phyloP scores from a whole-genome alignment of 2,113 vertebrate genomes.

The Scomber japonicus region DNA sequence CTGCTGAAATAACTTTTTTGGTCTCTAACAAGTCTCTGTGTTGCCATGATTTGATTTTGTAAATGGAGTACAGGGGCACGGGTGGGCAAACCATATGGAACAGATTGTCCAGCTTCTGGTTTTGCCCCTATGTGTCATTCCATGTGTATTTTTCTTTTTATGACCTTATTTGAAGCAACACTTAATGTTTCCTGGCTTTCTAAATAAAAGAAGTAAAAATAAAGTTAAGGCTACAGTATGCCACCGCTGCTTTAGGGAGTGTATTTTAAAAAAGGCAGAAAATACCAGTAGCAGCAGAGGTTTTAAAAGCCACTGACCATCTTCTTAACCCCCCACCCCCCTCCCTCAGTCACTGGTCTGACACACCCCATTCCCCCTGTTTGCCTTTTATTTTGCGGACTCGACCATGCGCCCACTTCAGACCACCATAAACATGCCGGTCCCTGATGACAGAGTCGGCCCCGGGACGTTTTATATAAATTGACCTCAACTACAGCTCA shows the following conservation, averaged over 20 bases:
- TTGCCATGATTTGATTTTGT: constrained; percentile 36
- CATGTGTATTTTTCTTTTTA: constrained; percentile 86
- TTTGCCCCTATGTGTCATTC: constrained; percentile 72
- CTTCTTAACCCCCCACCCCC: constrained; percentile 72
- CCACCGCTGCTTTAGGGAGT: constrained; percentile 73
- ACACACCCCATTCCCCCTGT: constrained; percentile 79
- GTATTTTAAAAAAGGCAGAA: constrained; percentile 80
- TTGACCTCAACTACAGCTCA: constrained; percentile 89
- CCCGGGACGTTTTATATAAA: constrained; percentile 85
- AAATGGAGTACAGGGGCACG: constrained; percentile 57
- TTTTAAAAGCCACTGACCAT: constrained; percentile 85
- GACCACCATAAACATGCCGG: constrained; percentile 88
- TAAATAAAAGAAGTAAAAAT: constrained; percentile 85
- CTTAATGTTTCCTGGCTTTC: constrained; percentile 84
- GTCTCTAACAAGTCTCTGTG: constrained; percentile 36
- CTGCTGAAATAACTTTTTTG: constrained; percentile 31
- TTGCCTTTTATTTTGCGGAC: constrained; percentile 85
- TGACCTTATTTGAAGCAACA: constrained; percentile 81
- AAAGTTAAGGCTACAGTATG: constrained; percentile 75
- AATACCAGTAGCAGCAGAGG: constrained; percentile 75
- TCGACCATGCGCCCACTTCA: constrained; percentile 85
- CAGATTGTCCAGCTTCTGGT: constrained; percentile 75
- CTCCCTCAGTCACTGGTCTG: constrained; percentile 61
- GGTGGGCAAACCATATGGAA: constrained; percentile 78
- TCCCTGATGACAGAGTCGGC: constrained; percentile 87